Evolutionary conservation across 2,797 vertebrate genomes (phyloP), one percentile per base, ranked within the genome.

Genomic region (Enteromius paludinosus): DNA sequence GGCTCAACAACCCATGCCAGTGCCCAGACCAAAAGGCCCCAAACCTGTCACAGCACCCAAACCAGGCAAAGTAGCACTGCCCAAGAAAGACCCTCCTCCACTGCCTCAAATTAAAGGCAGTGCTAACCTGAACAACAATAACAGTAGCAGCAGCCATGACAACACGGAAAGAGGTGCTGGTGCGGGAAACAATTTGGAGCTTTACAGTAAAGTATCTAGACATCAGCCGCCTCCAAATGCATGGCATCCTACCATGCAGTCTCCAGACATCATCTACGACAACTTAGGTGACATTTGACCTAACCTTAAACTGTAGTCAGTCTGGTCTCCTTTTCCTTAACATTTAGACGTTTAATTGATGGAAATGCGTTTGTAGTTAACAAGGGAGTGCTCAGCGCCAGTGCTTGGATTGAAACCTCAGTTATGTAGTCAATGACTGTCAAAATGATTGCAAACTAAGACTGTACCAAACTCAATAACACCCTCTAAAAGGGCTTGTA

Each of bases 11-110:
- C 90, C 80, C 0, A 83, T 84, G 6, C 90, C 86, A 0, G 0
- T 79, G 56, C 62, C 89, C 23, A 65, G 83, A 6, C 83, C 90
- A 2, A 95, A 93, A 83, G 93, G 89, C 87, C 94, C 95, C 71
- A 98, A 95, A 87, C 97, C 97, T 0, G 2, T 92, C 64, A 95
- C 93, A 0, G 96, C 96, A 20, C 97, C 97, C 47, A 99, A 99
- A 83, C 97, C 96, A 3, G 88, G 66, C 73, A 91, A 90, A 38
- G 83, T 79, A 14, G 41, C 83, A 1, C 82, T 92, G 14, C 49
- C 82, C 5, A 6, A 93, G 75, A 94, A 95, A 85, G 92, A 91
- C 56, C 89, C 89, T 0, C 81, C 91, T 0, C 93, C 92, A 2
- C 82, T 90, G 75, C 88, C 78, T 0, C 33, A 84, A 0, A 3